These are phyloP conservation scores for Psammodynastes pulverulentus DNA, from an alignment of 2,113 vertebrate species.

Conservation along the genomic window DNA sequence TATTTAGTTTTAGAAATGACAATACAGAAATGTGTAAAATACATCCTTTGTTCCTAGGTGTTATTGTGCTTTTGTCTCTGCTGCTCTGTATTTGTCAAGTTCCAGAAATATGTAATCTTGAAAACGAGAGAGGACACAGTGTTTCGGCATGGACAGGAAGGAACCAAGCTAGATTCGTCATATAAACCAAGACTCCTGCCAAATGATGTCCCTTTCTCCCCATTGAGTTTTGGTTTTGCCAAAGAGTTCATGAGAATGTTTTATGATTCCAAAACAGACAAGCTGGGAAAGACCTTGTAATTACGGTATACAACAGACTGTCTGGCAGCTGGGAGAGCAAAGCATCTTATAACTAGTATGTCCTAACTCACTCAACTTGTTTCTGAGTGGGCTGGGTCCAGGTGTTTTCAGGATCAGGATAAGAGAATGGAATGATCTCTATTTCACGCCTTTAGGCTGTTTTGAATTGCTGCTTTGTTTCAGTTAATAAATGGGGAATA, in stretches of 20 bases:
- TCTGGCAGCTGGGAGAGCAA: background rate
- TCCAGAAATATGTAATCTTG: background rate
- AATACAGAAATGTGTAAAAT: background rate
- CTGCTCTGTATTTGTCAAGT: background rate
- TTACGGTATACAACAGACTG: constrained; percentile 8
- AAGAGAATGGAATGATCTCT: rapidly evolving
- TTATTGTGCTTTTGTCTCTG: background rate
- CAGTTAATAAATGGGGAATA: background rate
- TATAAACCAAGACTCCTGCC: background rate
- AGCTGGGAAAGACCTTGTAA: background rate
- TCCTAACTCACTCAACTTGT: background rate
- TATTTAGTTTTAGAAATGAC: background rate
- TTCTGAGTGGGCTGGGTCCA: background rate
- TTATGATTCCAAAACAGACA: background rate
- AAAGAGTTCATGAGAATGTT: background rate
- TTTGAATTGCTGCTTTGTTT: constrained; percentile 8
- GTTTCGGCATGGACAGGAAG: background rate
- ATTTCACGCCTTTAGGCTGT: background rate
- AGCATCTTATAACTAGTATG: background rate
- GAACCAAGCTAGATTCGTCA: background rate
- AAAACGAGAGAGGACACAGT: background rate
- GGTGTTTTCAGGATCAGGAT: background rate
- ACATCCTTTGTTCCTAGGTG: background rate
- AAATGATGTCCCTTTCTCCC: background rate
- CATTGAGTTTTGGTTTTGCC: background rate